These are phyloP conservation scores for Caenorhabditis brenneri DNA, from an alignment of 1,140 invertebrate genomes.

Conservation along the genomic window DNA sequence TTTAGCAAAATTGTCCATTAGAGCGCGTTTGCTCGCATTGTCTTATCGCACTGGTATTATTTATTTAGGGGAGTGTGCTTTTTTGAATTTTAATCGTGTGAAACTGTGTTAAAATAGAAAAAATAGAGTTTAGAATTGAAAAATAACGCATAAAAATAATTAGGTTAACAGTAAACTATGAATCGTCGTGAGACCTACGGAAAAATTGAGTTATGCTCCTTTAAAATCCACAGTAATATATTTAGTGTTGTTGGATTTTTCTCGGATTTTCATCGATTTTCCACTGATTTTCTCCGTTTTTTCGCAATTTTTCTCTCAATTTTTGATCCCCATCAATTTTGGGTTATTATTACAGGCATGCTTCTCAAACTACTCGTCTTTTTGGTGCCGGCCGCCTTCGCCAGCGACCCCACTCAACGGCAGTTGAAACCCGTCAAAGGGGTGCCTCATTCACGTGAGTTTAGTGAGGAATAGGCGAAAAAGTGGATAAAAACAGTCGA, in stretches of 20 bases:
- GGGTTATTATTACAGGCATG: neutral
- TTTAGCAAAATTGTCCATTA: neutral
- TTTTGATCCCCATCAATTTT: no score
- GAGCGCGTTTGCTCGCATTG: neutral
- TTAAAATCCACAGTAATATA: neutral
- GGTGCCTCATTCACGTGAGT: constrained; percentile 59
- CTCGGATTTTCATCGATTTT: neutral
- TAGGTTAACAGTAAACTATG: neutral
- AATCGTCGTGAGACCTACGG: neutral
- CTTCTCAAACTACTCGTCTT: neutral
- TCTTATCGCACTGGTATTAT: no score
- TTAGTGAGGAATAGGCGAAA: no score
- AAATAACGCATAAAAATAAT: neutral
- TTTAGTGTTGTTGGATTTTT: neutral
- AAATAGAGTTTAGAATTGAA: no score
- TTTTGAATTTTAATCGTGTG: no score
- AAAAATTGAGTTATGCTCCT: neutral
- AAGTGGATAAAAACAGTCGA: neutral
- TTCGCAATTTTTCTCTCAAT: neutral
- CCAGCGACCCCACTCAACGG: constrained; percentile 13
- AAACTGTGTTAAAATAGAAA: no score
- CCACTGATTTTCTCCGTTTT: neutral
- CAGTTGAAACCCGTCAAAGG: constrained; percentile 55
- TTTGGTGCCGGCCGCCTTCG: neutral
- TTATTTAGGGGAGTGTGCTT: no score